Evolutionary conservation across 2,888 invertebrate genomes (phyloP).

Genomic region (Smittia sp.): DNA sequence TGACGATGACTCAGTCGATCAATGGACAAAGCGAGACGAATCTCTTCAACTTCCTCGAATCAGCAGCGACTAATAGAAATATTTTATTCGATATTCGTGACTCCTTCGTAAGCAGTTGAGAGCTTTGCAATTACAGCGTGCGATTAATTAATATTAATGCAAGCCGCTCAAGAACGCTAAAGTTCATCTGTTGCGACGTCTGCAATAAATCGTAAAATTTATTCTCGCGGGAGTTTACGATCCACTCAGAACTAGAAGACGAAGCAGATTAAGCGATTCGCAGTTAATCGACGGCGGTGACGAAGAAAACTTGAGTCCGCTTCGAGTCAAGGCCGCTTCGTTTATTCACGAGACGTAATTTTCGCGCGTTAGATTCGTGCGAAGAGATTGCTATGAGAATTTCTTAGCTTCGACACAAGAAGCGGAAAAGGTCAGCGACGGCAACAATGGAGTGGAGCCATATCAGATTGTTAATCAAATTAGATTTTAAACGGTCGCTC

Average conservation of each 20-base stretch:
- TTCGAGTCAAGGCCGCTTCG: neutral
- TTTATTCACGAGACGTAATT: neutral
- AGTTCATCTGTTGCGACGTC: neutral
- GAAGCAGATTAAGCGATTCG: neutral
- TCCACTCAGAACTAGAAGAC: slow-evolving; percentile 3
- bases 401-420: slow-evolving; percentile 11
- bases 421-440: slow-evolving; percentile 36
- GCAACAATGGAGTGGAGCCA: slow-evolving; percentile 31
- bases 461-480: slow-evolving; percentile 2
- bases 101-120: too few relatives aligned
- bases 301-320: neutral
- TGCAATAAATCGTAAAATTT: neutral
- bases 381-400: slow-evolving; percentile 19
- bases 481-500: slow-evolving; percentile 7
- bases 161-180: neutral
- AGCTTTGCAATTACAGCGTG: neutral
- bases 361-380: neutral
- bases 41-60: too few relatives aligned
- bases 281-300: neutral
- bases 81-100: too few relatives aligned
- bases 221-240: neutral
- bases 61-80: too few relatives aligned
- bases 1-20: neutral
- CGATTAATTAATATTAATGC: neutral
- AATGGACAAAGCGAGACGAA: neutral